Evolutionary conservation across 2,797 vertebrate genomes (phyloP), one percentile per base, ranked within the genome.

Genomic region (Dallia pectoralis): DNA sequence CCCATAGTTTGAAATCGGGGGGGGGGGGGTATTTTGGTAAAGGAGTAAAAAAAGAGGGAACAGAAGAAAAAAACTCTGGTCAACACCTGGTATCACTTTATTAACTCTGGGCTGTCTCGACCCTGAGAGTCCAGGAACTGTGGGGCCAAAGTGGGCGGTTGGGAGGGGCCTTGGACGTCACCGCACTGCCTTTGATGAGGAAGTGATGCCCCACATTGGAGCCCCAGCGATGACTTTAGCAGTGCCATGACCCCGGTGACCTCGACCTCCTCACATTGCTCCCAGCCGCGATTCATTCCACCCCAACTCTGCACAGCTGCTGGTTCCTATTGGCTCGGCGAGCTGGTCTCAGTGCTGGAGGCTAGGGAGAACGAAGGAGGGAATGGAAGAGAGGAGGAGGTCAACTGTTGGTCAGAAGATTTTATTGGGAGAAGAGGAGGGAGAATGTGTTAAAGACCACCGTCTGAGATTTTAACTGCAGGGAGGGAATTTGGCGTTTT

Each of bases 21-120:
- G 81, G 82, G 81, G 89, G 86, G 82, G 87, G 88, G 82, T 79
- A 53, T 76, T 86, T 81, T 87, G 83, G 86, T 89, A 87, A 77
- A 79, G 85, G 81, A 82, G 81, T 63, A 74, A 79, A 51, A n/a
- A 73, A 63, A 73, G 77, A 64, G 75, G 74, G n/a, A 64, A 59
- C 14, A 40, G 32, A 40, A 33, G 32, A 68, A 59, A 71, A 66
- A 69, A 62, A 79, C 87, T 87, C 77, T 82, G 85, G 85, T 81
- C 86, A 87, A 93, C 93, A 94, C 93, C 93, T 94, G 93, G 93
- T 93, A 94, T 93, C 91, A 94, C 92, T 94, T 94, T 93, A 93
- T 93, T 92, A 93, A 93, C 91, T 90, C 92, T 91, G 79, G 82
- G 87, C 91, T 89, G 81, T 88, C 88, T 88, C 91, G 88, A 93